phyloP scores from a whole-genome alignment of 2,113 vertebrate species.

The Ophthalmolycus amberensis region DNA sequence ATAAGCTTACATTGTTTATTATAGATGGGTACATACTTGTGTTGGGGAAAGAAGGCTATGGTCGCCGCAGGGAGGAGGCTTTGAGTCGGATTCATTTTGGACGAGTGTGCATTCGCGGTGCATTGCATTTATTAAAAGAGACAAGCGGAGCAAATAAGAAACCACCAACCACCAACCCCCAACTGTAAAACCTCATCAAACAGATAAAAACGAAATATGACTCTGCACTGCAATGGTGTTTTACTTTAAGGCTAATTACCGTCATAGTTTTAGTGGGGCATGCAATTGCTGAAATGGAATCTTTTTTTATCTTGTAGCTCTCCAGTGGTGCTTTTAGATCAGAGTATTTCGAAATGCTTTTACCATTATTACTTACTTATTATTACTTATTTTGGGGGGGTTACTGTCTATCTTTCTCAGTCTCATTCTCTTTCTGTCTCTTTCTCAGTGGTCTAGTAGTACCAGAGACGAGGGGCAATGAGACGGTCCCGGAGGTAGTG shows the following conservation, averaged over 20 bases:
- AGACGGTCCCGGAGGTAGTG: constrained; percentile 94
- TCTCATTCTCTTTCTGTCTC: background rate
- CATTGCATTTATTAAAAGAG: constrained; percentile 28
- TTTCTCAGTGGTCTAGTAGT: constrained; percentile 91
- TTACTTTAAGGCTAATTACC: constrained; percentile 34
- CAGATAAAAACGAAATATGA: background rate
- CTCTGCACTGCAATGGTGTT: constrained; percentile 4
- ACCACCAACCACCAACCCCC: background rate
- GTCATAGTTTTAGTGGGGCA: constrained; percentile 1
- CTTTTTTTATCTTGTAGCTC: constrained; percentile 22
- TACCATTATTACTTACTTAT: constrained; percentile 1
- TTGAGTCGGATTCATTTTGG: constrained; percentile 16
- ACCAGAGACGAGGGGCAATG: constrained; percentile 89
- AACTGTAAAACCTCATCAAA: constrained; percentile 18
- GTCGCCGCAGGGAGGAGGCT: constrained; percentile 9
- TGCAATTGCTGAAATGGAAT: constrained; percentile 8
- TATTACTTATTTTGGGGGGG: background rate
- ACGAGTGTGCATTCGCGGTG: background rate
- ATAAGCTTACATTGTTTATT: constrained; percentile 26
- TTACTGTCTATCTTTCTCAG: background rate
- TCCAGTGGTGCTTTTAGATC: constrained; percentile 17
- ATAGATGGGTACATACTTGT: background rate
- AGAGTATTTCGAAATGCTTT: background rate
- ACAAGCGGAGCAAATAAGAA: constrained; percentile 10
- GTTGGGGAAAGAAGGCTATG: background rate